These are phyloP conservation scores for Actinia tenebrosa DNA, from an alignment of 64 coral and sea anemone species.

Conservation along the genomic window DNA sequence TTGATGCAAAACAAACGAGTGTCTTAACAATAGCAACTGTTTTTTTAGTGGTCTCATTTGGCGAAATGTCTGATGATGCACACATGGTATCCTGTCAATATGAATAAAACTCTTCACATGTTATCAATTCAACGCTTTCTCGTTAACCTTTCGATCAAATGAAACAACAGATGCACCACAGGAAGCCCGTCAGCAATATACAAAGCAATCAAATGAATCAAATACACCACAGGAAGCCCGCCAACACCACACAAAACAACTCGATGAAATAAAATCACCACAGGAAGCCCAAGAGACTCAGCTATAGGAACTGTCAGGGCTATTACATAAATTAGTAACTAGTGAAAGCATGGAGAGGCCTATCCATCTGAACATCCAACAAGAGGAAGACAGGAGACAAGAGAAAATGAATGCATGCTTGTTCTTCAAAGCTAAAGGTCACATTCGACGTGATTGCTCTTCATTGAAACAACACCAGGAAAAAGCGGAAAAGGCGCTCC, in stretches of 20 bases:
- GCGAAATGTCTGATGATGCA: no score
- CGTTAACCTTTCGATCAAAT: no score
- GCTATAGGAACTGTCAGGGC: not conserved
- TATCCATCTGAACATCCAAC: not conserved
- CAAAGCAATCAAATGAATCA: no score
- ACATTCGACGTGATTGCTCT: not conserved
- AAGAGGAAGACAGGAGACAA: not conserved
- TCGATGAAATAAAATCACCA: slow-evolving; percentile 27
- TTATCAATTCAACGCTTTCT: no score
- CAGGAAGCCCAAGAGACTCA: slow-evolving; percentile 5
- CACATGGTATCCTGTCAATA: no score
- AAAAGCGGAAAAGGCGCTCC: slow-evolving; percentile 17
- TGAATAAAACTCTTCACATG: no score
- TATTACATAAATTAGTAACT: not conserved
- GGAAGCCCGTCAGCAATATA: no score
- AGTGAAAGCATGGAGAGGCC: not conserved
- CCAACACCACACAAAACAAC: not conserved
- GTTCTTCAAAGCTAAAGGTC: slow-evolving; percentile 19
- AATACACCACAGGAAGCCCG: not conserved
- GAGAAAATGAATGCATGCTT: not conserved
- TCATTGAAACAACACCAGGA: slow-evolving; percentile 28
- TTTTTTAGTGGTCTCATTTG: no score
- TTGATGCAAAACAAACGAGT: no score
- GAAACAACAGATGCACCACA: no score
- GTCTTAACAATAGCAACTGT: no score